Percentiles rank a stretch among this genome's conserved stretches.
phyloP scores from a whole-genome alignment of 2,888 invertebrate genomes.

The Callosobruchus maculatus region DNA sequence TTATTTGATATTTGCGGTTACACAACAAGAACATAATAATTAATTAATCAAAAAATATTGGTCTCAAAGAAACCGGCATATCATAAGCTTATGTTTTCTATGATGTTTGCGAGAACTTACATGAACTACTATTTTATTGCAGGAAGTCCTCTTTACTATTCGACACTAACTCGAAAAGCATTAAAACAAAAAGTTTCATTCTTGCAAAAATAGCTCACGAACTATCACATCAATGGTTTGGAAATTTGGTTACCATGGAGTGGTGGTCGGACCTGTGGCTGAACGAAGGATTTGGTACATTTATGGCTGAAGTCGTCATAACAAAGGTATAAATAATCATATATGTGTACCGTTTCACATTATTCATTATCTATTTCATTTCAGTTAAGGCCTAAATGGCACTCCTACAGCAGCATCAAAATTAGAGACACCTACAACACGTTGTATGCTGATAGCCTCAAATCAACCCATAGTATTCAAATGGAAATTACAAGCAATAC shows the following conservation, averaged over 20 bases:
- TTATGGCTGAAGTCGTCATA: slow-evolving; percentile 56
- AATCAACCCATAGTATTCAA: slow-evolving; percentile 57
- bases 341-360: not conserved
- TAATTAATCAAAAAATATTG: not conserved
- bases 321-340: slow-evolving; percentile 48
- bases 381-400: slow-evolving; percentile 58
- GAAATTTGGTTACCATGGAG: slow-evolving; percentile 64
- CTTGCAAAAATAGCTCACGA: slow-evolving; percentile 63
- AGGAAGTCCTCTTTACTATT: slow-evolving; percentile 61
- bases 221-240: slow-evolving; percentile 75
- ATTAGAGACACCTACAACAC: slow-evolving; percentile 55
- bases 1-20: too few species aligned
- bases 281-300: slow-evolving; percentile 71
- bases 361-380: slow-evolving; percentile 15
- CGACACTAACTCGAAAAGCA: slow-evolving; percentile 50
- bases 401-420: slow-evolving; percentile 54
- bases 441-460: slow-evolving; percentile 54
- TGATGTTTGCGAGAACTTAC: too few species aligned
- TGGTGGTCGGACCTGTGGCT: slow-evolving; percentile 74
- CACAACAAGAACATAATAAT: too few species aligned
- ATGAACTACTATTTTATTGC: not conserved
- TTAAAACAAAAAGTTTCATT: slow-evolving; percentile 38
- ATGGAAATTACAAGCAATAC: slow-evolving; percentile 52
- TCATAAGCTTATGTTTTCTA: not conserved
- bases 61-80: not conserved